Evolutionary conservation across 2,888 invertebrate species (phyloP).

Genomic region (Pyrochroa serraticornis): DNA sequence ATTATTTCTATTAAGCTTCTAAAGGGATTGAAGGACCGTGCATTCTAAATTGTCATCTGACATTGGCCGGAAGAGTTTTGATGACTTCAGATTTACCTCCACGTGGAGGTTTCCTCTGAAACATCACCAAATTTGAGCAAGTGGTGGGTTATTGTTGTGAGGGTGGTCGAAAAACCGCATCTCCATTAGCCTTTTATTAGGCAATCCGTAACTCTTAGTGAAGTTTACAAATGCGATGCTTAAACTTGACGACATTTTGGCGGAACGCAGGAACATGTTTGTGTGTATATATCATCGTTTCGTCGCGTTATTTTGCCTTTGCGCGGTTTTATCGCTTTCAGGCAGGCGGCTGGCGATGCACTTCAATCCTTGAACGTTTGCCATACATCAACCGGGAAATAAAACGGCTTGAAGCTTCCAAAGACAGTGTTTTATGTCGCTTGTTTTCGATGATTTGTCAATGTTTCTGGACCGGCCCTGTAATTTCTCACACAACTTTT

Average conservation of each 20-base stretch:
- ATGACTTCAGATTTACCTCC: too few species aligned
- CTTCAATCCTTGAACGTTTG: slow-evolving; percentile 48
- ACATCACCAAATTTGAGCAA: too few species aligned
- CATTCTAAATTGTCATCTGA: too few species aligned
- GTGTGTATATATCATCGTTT: slow-evolving; percentile 49
- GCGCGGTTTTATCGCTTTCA: slow-evolving; percentile 49
- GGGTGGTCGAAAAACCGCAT: too few species aligned
- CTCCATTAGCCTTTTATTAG: neutral
- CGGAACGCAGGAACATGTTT: slow-evolving; percentile 5
- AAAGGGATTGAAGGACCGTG: too few species aligned
- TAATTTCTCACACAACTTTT: slow-evolving; percentile 19
- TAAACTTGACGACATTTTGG: slow-evolving; percentile 12
- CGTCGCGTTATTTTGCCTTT: slow-evolving; percentile 50
- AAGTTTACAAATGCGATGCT: slow-evolving; percentile 4
- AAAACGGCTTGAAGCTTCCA: slow-evolving; percentile 45
- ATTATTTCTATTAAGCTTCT: too few species aligned
- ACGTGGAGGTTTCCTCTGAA: too few species aligned
- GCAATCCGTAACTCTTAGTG: neutral
- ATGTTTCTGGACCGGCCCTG: slow-evolving; percentile 31
- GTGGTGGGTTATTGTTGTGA: too few species aligned
- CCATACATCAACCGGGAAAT: slow-evolving; percentile 49
- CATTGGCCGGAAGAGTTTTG: too few species aligned
- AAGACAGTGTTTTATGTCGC: slow-evolving; percentile 50
- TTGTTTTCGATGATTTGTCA: slow-evolving; percentile 45
- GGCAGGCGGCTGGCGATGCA: slow-evolving; percentile 49